Base-by-base conservation (phyloP, 2,113 vertebrate species). In the Pelecanoides urinatrix region DNA sequence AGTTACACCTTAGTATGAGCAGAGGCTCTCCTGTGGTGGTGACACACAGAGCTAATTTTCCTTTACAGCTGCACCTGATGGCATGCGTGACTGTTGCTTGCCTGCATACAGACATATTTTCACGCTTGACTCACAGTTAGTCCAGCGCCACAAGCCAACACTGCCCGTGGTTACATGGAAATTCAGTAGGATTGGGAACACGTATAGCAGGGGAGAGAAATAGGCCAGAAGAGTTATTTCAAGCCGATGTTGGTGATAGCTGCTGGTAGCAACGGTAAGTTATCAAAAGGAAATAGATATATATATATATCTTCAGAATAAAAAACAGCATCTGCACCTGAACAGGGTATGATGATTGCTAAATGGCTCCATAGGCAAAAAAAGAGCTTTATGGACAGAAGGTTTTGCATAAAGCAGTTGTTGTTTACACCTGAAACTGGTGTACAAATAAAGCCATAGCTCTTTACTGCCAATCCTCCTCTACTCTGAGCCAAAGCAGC, bases 341-440 rank as follows among this genome's bases (percentile, higher is more conserved):
- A 94, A 38, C 16, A 42, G 32, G 26, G 58, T 74, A 90, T 86
- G 71, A 63, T 80, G 83, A 70, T 66, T 82, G 42, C 49, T 94
- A 85, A 92, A 88, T 49, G 30, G 72, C 49, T 92, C 88, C 40
- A 53, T 4, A 25, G 5, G n/a, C 63, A 94, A 86, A 63, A 14
- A 4, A 63, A 91, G 56, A 77, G 86, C 55, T 88, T 88, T 77
- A 52, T 20, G 76, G 88, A 86, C 72, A 94, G 78, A 88, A 92
- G 78, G 59, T 63, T 90, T 92, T 95, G 52, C 79, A 93, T 80
- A 76, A 94, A 70, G 72, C 67, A 80, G 55, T 90, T 90, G 76
- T 67, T 94, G 75, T 86, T 90, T 95, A 94, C 75, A 88, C 63
- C 78, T 93, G 92, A 93, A 95, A 80, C 42, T 66, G 30, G 42